Conservation (phyloP, 2,113 vertebrate genomes). For the Chaenogobius annularis region DNA sequence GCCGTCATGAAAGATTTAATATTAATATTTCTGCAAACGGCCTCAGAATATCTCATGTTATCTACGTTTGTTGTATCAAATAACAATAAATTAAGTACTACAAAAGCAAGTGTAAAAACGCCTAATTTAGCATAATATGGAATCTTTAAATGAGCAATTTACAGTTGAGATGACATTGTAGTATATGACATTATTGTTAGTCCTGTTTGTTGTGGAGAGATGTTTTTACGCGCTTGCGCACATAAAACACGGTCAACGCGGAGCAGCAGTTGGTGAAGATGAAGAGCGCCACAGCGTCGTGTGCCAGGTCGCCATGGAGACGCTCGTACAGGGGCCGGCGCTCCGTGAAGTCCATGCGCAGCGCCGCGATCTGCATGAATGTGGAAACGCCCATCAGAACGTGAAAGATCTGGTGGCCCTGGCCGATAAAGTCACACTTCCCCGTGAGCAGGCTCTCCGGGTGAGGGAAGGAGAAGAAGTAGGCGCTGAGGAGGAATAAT, state of each 20-base stretch:
- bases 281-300: conserved; percentile 84
- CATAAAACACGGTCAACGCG: conserved; percentile 81
- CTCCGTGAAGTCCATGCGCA: conserved; percentile 86
- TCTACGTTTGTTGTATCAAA: not conserved
- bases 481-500: conserved; percentile 88
- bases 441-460: conserved; percentile 92
- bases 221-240: conserved; percentile 81
- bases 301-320: conserved; percentile 81
- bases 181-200: conserved; percentile 57
- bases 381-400: conserved; percentile 90
- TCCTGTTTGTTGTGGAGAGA: conserved; percentile 81
- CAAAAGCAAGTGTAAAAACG: not conserved
- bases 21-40: too few relatives aligned
- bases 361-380: conserved; percentile 88
- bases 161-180: conserved; percentile 9
- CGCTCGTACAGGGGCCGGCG: conserved; percentile 82
- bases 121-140: not conserved
- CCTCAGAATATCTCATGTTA: not conserved
- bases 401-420: conserved; percentile 96
- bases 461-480: conserved; percentile 90
- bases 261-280: conserved; percentile 85
- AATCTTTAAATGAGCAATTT: conserved; percentile 19
- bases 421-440: conserved; percentile 88
- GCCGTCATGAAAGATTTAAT: too few relatives aligned
- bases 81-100: not conserved